Percentiles rank a stretch among this genome's conserved stretches.
phyloP scores from a whole-genome alignment of 2,888 invertebrate genomes.

The Scaeva pyrastri region DNA sequence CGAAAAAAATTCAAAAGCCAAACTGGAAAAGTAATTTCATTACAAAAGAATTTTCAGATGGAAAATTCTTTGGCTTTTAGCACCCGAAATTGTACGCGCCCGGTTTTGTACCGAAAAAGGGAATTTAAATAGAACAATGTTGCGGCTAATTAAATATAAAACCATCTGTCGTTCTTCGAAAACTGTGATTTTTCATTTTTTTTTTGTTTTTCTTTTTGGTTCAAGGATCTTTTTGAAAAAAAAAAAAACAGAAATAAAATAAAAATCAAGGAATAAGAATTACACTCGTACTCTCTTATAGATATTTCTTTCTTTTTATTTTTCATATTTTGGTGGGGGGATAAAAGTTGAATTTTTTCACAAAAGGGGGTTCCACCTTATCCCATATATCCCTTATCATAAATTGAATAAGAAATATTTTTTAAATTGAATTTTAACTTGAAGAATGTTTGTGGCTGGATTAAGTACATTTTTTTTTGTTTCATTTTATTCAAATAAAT shows the following conservation, averaged over 20 bases:
- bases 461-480: too few relatives aligned
- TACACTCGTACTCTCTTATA: background rate
- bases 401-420: too few relatives aligned
- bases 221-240: background rate
- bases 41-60: constrained; percentile 29
- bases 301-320: background rate
- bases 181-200: constrained; percentile 32
- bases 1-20: constrained; percentile 6
- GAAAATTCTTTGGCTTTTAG: constrained; percentile 16
- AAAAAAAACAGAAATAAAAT: background rate
- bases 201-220: background rate
- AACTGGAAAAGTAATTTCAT: constrained; percentile 37
- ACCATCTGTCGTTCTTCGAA: constrained; percentile 30
- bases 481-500: too few relatives aligned
- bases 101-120: background rate
- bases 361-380: too few relatives aligned
- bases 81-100: constrained; percentile 3
- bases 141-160: constrained; percentile 35
- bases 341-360: background rate
- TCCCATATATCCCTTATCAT: too few relatives aligned
- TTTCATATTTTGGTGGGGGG: too few relatives aligned
- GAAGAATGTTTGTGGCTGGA: too few relatives aligned
- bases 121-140: constrained; percentile 27
- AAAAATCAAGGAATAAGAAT: background rate
- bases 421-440: too few relatives aligned